phyloP scores from a whole-genome alignment of 2,888 invertebrate genomes.

The Eupithecia tripunctaria region DNA sequence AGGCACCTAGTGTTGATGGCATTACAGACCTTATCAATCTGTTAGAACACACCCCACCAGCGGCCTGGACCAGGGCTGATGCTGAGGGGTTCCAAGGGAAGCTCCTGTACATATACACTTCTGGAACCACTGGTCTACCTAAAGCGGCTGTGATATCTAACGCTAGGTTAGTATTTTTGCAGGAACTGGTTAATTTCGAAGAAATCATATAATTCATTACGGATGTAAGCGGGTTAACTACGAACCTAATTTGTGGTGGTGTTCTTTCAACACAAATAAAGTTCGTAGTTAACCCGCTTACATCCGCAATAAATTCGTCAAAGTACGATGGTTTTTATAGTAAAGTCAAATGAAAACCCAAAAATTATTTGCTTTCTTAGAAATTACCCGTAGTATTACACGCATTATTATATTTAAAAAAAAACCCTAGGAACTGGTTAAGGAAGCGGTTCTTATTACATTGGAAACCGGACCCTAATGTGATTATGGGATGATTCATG shows the following conservation, averaged over 20 bases:
- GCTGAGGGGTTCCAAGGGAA: slow-evolving; percentile 89
- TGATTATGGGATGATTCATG: neutral
- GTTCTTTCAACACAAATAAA: too few species aligned
- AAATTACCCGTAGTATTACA: too few species aligned
- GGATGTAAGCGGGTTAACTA: too few species aligned
- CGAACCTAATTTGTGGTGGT: too few species aligned
- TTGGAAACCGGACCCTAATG: neutral
- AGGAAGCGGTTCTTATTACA: neutral
- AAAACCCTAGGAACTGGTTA: neutral
- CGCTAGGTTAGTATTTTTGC: slow-evolving; percentile 86
- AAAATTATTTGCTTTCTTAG: too few species aligned
- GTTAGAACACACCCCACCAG: slow-evolving; percentile 83
- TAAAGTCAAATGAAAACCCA: too few species aligned
- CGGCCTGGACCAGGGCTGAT: slow-evolving; percentile 84
- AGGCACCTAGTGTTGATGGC: slow-evolving; percentile 61
- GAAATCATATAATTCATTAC: too few species aligned
- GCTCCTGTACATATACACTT: slow-evolving; percentile 98
- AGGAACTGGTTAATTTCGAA: neutral
- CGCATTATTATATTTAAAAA: too few species aligned
- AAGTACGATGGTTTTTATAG: too few species aligned
- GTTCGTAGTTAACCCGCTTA: too few species aligned
- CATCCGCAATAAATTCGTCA: too few species aligned
- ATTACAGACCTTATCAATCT: slow-evolving; percentile 85
- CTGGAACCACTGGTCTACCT: slow-evolving; percentile 98
- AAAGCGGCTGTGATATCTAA: slow-evolving; percentile 99